These are phyloP conservation scores for Bombus pascuorum DNA, from an alignment of 1,140 invertebrate genomes.

Conservation along the genomic window DNA sequence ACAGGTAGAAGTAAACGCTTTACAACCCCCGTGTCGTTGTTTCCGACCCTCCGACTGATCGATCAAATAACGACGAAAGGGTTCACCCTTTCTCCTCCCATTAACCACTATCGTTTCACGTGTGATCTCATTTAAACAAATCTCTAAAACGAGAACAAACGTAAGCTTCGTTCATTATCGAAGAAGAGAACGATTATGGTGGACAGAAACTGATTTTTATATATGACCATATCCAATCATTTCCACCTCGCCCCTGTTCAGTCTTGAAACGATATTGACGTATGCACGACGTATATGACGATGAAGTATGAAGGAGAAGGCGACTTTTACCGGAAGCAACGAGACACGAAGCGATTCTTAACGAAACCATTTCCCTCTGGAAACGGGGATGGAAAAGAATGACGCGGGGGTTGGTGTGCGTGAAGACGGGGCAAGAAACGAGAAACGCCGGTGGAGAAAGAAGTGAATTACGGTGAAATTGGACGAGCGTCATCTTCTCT, in stretches of 20 bases:
- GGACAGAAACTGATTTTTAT: conserved; percentile 1
- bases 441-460: background rate
- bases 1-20: background rate
- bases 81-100: background rate
- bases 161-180: background rate
- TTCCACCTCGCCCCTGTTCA: background rate
- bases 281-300: too few species aligned
- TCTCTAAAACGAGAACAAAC: background rate
- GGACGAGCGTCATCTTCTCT: conserved; percentile 75
- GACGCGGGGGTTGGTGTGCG: background rate
- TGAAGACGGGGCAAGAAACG: background rate
- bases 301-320: background rate
- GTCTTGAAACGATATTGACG: background rate
- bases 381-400: background rate
- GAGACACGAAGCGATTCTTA: background rate
- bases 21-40: background rate
- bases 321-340: background rate
- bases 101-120: background rate
- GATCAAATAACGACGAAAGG: background rate
- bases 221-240: background rate
- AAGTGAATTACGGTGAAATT: conserved; percentile 32
- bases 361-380: background rate
- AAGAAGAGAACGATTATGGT: background rate
- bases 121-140: background rate
- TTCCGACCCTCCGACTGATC: background rate